These are phyloP conservation scores for Oscheius onirici DNA, from an alignment of 2,888 invertebrate species.

Conservation along the genomic window DNA sequence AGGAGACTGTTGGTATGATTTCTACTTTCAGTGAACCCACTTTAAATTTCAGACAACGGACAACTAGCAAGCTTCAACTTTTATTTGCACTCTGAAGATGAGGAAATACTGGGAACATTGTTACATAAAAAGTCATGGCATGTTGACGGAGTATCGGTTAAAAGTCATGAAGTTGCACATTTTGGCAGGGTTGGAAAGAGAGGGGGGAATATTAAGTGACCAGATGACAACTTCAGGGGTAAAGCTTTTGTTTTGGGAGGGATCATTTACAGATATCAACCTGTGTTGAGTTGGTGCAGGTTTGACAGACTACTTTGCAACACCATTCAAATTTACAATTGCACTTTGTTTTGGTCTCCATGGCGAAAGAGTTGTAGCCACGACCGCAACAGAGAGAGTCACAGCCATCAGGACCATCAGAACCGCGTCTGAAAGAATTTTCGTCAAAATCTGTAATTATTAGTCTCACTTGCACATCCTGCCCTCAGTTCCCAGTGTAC, in stretches of 20 bases:
- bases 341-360: slow-evolving; percentile 56
- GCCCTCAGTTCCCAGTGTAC: slow-evolving; percentile 69
- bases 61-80: too few species aligned
- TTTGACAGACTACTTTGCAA: slow-evolving; percentile 70
- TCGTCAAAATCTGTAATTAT: background rate
- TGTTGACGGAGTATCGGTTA: slow-evolving; percentile 15
- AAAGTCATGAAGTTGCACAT: slow-evolving; percentile 5
- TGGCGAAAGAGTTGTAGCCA: slow-evolving; percentile 67
- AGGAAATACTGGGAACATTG: too few species aligned
- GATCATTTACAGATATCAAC: slow-evolving; percentile 67
- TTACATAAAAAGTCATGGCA: slow-evolving; percentile 8
- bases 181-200: background rate
- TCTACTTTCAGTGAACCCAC: too few species aligned
- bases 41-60: too few species aligned
- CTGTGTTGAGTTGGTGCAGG: slow-evolving; percentile 65
- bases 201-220: slow-evolving; percentile 11
- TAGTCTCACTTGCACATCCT: slow-evolving; percentile 67
- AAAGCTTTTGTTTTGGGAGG: background rate
- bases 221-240: slow-evolving; percentile 4
- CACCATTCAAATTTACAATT: slow-evolving; percentile 69
- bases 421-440: slow-evolving; percentile 60
- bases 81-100: too few species aligned
- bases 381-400: slow-evolving; percentile 71
- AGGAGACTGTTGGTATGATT: too few species aligned
- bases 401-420: slow-evolving; percentile 65